Evolutionary conservation across 2,113 vertebrate genomes (phyloP).

Genomic region (Oncorhynchus nerka): DNA sequence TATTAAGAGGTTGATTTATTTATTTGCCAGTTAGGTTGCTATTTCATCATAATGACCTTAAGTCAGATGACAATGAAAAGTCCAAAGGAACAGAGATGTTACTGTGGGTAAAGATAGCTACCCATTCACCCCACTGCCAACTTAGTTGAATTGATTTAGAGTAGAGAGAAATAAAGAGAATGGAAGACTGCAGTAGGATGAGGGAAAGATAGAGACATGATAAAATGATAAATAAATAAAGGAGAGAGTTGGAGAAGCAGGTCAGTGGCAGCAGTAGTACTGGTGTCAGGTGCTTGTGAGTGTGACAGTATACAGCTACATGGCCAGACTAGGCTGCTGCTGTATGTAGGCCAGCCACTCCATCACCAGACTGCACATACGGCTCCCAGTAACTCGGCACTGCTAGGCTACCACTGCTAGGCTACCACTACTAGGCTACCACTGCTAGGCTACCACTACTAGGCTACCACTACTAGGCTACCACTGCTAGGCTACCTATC

Average conservation of each 20-base stretch:
- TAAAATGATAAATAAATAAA: neutral
- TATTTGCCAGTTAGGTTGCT: too few species aligned
- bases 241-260: neutral
- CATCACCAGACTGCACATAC: conserved; percentile 1
- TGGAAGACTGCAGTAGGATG: neutral
- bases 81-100: too few species aligned
- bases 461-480: too few species aligned
- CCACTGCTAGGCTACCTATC: neutral
- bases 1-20: too few species aligned
- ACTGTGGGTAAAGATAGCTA: too few species aligned
- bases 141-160: neutral
- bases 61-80: too few species aligned
- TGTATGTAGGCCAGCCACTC: neutral
- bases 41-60: too few species aligned
- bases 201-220: neutral
- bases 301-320: neutral
- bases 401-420: neutral
- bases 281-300: neutral
- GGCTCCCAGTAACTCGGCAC: neutral
- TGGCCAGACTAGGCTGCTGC: neutral
- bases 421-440: too few species aligned
- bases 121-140: neutral
- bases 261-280: neutral
- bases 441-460: too few species aligned
- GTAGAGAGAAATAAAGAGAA: neutral